Evolutionary conservation across 2,797 vertebrate species (phyloP).

Genomic region (Ciconia nigra): DNA sequence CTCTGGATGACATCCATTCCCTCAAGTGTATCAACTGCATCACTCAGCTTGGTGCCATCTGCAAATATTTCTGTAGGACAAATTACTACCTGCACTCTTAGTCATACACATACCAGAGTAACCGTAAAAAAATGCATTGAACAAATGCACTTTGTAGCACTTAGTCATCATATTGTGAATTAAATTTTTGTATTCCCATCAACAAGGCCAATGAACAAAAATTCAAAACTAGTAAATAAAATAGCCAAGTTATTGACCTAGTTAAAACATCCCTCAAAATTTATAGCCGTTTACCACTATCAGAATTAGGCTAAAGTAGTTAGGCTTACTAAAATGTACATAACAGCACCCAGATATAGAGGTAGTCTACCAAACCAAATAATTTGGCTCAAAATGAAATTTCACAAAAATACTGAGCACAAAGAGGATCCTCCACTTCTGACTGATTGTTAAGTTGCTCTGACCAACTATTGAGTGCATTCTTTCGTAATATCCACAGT

Average conservation of each 20-base stretch:
- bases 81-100: background rate
- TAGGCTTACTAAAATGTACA: background rate
- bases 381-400: background rate
- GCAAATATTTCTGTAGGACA: background rate
- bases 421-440: background rate
- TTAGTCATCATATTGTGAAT: background rate
- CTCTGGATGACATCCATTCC: background rate
- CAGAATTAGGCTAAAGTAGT: background rate
- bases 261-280: background rate
- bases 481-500: background rate
- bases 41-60: background rate
- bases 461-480: background rate
- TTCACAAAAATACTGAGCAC: background rate
- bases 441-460: background rate
- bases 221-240: background rate
- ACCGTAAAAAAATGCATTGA: background rate
- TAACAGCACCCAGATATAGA: background rate
- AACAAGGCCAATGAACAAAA: background rate
- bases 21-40: accelerated
- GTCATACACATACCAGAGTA: background rate
- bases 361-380: background rate
- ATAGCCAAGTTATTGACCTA: background rate
- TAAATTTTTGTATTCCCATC: background rate
- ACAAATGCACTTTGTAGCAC: background rate
- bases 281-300: background rate